These are phyloP conservation scores for Cotesia vestalis DNA, from an alignment of 1,140 invertebrate species.

Conservation along the genomic window DNA sequence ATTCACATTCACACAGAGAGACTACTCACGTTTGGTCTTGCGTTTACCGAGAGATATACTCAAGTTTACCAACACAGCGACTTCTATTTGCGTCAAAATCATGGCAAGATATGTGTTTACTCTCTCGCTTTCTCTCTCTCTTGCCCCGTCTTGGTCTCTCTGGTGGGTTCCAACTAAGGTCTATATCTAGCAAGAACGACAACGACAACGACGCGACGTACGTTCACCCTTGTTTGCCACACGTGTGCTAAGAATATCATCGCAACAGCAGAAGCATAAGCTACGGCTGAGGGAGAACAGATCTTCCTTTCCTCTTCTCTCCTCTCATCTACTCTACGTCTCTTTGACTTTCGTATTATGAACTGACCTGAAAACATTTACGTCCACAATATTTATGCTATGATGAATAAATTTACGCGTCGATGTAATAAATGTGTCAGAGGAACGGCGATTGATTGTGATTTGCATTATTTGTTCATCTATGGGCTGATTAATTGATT, in stretches of 20 bases:
- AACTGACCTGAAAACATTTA: slow-evolving; percentile 33
- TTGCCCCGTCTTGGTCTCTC: too few relatives aligned
- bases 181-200: slow-evolving; percentile 22
- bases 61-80: slow-evolving; percentile 21
- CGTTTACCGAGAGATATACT: neutral
- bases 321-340: neutral
- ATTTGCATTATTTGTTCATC: too few relatives aligned
- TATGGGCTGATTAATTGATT: too few relatives aligned
- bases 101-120: neutral
- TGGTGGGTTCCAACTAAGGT: neutral
- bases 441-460: too few relatives aligned
- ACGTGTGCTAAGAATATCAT: slow-evolving; percentile 29
- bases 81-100: slow-evolving; percentile 27
- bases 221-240: slow-evolving; percentile 53
- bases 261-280: neutral
- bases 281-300: neutral
- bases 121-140: neutral
- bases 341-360: slow-evolving; percentile 24
- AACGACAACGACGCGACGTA: slow-evolving; percentile 40
- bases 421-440: too few relatives aligned
- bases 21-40: too few relatives aligned
- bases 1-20: too few relatives aligned
- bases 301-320: neutral
- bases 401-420: neutral
- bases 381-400: neutral